Evolutionary conservation across 1,140 invertebrate genomes (phyloP).

Genomic region (Lordiphosa clarofinis): DNA sequence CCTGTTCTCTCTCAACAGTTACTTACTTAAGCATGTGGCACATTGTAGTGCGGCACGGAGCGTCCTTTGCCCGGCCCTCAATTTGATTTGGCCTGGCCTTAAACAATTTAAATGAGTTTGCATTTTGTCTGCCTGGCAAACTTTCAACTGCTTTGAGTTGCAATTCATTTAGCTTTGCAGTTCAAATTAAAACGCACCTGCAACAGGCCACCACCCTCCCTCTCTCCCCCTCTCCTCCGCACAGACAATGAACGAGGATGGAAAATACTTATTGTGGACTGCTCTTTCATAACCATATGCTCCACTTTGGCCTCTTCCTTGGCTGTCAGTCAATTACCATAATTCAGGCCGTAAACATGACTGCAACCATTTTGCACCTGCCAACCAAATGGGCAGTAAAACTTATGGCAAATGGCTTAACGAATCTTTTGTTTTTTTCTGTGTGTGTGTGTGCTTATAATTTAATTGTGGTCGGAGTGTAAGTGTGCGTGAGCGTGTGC

Average conservation of each 20-base stretch:
- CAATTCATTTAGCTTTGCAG: constrained; percentile 67
- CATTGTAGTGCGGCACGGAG: constrained; percentile 20
- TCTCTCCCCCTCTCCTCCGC: neutral
- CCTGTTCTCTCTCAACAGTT: constrained; percentile 20
- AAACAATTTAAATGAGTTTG: constrained; percentile 70
- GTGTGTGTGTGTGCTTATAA: constrained; percentile 23
- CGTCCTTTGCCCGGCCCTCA: constrained; percentile 37
- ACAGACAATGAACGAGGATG: neutral
- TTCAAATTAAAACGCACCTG: constrained; percentile 55
- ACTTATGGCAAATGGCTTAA: constrained; percentile 31
- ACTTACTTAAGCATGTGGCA: constrained; percentile 44
- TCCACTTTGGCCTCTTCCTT: constrained; percentile 9
- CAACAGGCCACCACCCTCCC: neutral
- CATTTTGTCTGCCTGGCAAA: constrained; percentile 23
- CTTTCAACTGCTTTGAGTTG: constrained; percentile 65
- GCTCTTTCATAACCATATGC: constrained; percentile 3
- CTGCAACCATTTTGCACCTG: constrained; percentile 31
- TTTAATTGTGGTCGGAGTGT: constrained; percentile 22
- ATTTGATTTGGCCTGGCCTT: constrained; percentile 58
- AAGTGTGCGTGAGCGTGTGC: constrained; percentile 2
- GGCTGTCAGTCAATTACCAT: constrained; percentile 42
- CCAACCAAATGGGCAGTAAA: constrained; percentile 46
- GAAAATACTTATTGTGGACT: too few relatives aligned
- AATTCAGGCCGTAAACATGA: constrained; percentile 34
- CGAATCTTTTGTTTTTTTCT: constrained; percentile 12